A percentile compares a stretch with the other conserved stretches of the same genome.
Conservation (phyloP, 2,797 vertebrate species). For the Sebastiscus albofasciatus region DNA sequence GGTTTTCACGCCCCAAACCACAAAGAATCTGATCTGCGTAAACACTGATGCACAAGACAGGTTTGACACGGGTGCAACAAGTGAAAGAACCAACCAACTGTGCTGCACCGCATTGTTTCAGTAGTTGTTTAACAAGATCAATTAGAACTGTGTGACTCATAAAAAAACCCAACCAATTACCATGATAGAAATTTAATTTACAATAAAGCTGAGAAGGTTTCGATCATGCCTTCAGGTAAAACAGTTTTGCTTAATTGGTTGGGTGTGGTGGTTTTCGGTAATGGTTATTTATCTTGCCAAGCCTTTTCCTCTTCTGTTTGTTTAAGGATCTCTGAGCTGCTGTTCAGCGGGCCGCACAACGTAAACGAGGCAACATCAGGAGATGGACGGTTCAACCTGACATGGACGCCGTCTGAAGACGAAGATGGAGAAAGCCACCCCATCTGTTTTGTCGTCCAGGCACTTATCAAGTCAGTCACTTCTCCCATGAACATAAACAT, state of each 20-base stretch:
- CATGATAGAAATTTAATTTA: too few relatives aligned
- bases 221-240: neutral
- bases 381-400: conserved; percentile 2
- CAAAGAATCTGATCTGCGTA: neutral
- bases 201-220: too few relatives aligned
- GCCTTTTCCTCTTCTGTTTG: neutral
- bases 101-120: neutral
- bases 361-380: neutral
- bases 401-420: neutral
- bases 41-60: neutral
- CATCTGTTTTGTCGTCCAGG: conserved; percentile 39
- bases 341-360: conserved; percentile 25
- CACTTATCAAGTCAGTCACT: neutral
- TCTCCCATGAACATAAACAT: neutral
- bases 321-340: conserved; percentile 23
- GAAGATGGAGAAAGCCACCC: conserved; percentile 25
- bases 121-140: neutral
- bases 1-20: neutral
- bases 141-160: neutral
- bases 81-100: neutral
- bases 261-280: neutral
- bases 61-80: neutral
- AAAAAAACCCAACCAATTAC: too few relatives aligned
- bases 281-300: too few relatives aligned
- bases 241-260: neutral